Evolutionary conservation across 2,797 vertebrate species (phyloP), one percentile per base, ranked within the genome.

Genomic region (Carduelis carduelis): DNA sequence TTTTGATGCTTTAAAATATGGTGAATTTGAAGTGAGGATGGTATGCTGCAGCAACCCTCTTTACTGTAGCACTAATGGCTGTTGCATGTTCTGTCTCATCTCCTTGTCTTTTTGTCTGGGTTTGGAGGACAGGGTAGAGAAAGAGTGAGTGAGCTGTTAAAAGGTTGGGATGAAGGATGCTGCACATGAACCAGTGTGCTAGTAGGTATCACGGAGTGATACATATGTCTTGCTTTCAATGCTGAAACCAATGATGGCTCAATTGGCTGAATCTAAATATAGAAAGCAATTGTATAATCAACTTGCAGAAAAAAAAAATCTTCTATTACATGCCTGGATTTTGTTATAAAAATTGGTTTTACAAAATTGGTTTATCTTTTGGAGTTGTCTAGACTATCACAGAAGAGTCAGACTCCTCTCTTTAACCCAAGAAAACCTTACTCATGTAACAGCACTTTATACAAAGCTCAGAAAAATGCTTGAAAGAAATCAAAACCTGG

Each of bases 41-140:
- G 64, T 95, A 93, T 6, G 83, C 77, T 22, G 83, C 56, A 81
- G 89, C 65, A 90, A 90, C 94, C 72, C 95, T 97, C 22, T 77
- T 80, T 10, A 82, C n/a, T 32, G 94, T 86, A 32, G 95, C 90
- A 60, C 92, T 96, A 18, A 70, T 32, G 20, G 89, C 76, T 88
- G 79, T 96, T 16, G 14, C 69, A 11, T 93, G 74, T n/a, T 97
- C 96, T 65, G 34, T 60, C 26, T 98, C 97, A n/a, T 97, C 95
- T 35, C 69, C 94, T 60, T 92, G 68, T 27, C 65, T 98, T 87
- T 90, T 97, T 98, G 20, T 98, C 98, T 30, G 97, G 89, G 55
- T 98, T 98, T n/a, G 98, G 98, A 71, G 98, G 98, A 71, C 98
- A 99, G 37, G 99, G 98, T 6, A 99, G 94, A 32, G 98, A 98